These are phyloP conservation scores for Sepioteuthis lessoniana DNA, from an alignment of 2,888 invertebrate genomes.

Conservation along the genomic window DNA sequence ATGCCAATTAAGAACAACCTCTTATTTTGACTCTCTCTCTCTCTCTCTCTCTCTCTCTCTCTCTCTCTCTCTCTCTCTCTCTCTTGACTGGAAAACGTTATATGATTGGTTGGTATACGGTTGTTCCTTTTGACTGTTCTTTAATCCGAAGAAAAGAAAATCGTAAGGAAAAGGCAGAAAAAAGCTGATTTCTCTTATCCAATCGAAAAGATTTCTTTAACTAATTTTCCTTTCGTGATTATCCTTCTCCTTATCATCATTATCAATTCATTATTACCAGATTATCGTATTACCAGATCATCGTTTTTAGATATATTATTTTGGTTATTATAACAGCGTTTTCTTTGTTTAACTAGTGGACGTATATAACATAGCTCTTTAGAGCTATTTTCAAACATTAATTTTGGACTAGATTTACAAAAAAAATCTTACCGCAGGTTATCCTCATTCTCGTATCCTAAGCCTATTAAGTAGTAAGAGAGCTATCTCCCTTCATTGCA, in stretches of 20 bases:
- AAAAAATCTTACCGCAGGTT: too few relatives aligned
- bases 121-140: not conserved
- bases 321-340: too few relatives aligned
- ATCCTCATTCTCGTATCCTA: too few relatives aligned
- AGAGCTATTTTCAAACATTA: too few relatives aligned
- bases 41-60: too few relatives aligned
- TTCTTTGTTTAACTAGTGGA: too few relatives aligned
- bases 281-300: not conserved
- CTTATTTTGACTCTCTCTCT: not conserved
- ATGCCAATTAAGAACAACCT: not conserved
- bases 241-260: not conserved
- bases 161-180: not conserved
- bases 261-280: not conserved
- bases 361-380: too few relatives aligned
- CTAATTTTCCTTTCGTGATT: not conserved
- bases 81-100: too few relatives aligned
- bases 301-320: not conserved
- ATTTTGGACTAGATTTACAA: too few relatives aligned
- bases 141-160: not conserved
- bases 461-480: too few relatives aligned
- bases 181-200: not conserved
- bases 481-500: too few relatives aligned
- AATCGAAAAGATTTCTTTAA: not conserved
- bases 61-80: too few relatives aligned
- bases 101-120: not conserved